Base-by-base conservation (phyloP, 1,140 invertebrate species). In the Cotesia typhae region DNA sequence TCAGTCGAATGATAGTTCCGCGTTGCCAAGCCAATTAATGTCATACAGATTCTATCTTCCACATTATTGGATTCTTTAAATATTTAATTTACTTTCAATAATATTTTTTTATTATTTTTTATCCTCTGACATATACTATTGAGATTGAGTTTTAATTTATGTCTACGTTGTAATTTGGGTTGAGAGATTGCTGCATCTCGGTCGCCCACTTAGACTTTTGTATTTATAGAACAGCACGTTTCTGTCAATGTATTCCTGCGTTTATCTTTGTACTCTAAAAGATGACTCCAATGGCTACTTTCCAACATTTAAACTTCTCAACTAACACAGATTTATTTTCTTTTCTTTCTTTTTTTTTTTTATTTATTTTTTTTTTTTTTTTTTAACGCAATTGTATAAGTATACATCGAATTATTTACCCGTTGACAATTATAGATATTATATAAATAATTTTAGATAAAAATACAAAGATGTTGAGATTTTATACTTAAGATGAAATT, bases 161-260 rank as follows among this genome's bases (percentile, higher is more conserved):
- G 75, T 63, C 68, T 66, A 67, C 73, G 72, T 73, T 76, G 69
- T 70, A 76, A 68, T 76, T 76, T 75, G 57, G 72, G 67, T 57
- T 63, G 67, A 73, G 66, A 65, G 53, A 64, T 70, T 70, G 63
- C 72, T 71, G 72, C 69, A 72, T 74, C 67, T 71, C 69, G 72
- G 72, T 76, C 75, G 75, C 72, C 72, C 72, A 76, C 75, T 76
- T 76, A 41, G 70, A 76, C 52, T 47, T 66, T 67, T 41, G 69
- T 74, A 76, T 76, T 74, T 76, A 68, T 76, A 76, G 67, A 57
- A 67, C 69, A 60, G 65, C 69, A 73, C 72, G 67, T 74, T 68
- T 75, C 66, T 59, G 52, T 72, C 68, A 70, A 67, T 67, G 63
- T 70, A 70, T 69, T 75, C 60, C 67, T 72, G 72, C 72, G 70